Evolutionary conservation across 1,140 invertebrate genomes (phyloP).

Genomic region (Hyphantria cunea): DNA sequence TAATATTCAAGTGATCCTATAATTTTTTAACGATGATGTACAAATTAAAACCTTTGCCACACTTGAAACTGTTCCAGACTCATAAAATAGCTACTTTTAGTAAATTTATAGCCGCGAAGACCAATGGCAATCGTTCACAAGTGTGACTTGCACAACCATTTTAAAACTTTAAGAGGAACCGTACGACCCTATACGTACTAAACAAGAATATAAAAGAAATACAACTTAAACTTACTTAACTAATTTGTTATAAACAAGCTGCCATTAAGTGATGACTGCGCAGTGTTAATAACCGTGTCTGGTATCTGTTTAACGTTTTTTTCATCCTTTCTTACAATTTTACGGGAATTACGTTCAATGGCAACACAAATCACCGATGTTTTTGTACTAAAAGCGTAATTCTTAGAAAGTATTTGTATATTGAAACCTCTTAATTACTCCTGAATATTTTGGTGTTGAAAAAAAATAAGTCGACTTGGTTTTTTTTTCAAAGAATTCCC

Average conservation of each 20-base stretch:
- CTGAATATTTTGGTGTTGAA: background rate
- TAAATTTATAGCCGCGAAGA: too few species aligned
- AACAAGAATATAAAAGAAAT: too few species aligned
- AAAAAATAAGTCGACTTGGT: background rate
- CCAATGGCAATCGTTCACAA: too few species aligned
- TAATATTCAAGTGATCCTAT: too few species aligned
- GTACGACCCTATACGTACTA: too few species aligned
- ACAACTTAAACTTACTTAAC: background rate
- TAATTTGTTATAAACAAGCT: slow-evolving; percentile 7
- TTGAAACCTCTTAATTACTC: background rate
- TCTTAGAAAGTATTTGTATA: background rate
- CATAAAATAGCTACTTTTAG: too few species aligned
- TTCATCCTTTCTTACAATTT: background rate
- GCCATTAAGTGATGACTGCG: background rate
- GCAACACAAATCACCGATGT: slow-evolving; percentile 11
- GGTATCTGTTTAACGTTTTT: slow-evolving; percentile 5
- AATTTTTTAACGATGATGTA: too few species aligned
- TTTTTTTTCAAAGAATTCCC: too few species aligned
- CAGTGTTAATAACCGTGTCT: slow-evolving; percentile 10
- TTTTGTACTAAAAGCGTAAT: background rate
- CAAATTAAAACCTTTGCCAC: too few species aligned
- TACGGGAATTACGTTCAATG: slow-evolving; percentile 6
- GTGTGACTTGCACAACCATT: too few species aligned
- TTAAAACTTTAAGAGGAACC: too few species aligned
- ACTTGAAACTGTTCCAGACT: too few species aligned